phyloP scores from a whole-genome alignment of 2,797 vertebrate genomes.

The Serranus cabrilla region DNA sequence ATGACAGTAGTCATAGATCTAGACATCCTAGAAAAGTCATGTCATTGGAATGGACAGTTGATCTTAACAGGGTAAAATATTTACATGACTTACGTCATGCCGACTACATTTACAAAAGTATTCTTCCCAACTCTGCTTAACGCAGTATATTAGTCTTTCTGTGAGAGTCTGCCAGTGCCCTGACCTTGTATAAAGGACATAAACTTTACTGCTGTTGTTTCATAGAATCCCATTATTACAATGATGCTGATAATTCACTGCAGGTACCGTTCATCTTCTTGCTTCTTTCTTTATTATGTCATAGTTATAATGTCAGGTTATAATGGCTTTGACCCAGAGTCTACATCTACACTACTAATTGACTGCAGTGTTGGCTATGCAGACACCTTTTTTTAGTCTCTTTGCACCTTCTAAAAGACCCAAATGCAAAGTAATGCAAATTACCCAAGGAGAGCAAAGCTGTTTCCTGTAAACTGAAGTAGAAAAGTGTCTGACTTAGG shows the following conservation, averaged over 20 bases:
- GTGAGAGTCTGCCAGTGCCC: constrained; percentile 1
- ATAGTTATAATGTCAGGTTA: constrained; percentile 1
- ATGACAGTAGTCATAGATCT: no score
- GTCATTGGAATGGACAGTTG: no score
- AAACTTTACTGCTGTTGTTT: constrained; percentile 14
- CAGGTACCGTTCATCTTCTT: not conserved
- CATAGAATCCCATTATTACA: constrained; percentile 7
- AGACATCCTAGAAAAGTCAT: no score
- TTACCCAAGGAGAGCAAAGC: not conserved
- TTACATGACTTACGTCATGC: no score
- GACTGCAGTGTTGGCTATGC: not conserved
- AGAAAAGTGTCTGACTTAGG: not conserved
- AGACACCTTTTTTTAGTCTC: not conserved
- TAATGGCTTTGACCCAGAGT: not conserved
- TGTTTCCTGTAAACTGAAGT: not conserved
- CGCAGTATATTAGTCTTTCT: not conserved
- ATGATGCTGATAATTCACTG: not conserved
- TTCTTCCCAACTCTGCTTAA: not conserved
- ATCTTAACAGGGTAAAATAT: no score
- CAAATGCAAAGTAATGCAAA: not conserved
- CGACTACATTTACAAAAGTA: no score
- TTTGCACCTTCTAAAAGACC: not conserved
- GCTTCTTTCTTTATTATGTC: constrained; percentile 2
- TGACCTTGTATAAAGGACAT: constrained; percentile 14
- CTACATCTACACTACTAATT: not conserved